These are phyloP conservation scores for Sorex maritimensis DNA, from an alignment of 2,797 vertebrate genomes.

Conservation along the genomic window DNA sequence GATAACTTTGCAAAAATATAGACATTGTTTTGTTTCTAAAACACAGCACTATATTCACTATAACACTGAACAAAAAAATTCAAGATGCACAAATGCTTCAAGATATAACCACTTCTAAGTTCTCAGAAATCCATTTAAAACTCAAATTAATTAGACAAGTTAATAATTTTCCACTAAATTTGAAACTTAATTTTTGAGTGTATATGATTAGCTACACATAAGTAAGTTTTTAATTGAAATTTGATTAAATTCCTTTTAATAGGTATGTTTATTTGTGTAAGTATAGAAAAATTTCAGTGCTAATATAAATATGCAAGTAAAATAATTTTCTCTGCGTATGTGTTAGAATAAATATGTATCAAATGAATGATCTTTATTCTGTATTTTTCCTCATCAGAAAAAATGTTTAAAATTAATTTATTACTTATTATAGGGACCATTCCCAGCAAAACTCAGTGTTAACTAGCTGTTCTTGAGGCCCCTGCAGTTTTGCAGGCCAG, in stretches of 20 bases:
- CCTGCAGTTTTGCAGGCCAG: too few relatives aligned
- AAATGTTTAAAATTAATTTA: neutral
- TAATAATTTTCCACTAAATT: neutral
- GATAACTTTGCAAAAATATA: neutral
- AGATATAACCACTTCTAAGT: neutral
- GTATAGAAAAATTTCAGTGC: neutral
- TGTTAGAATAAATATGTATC: neutral
- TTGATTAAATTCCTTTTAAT: conserved; percentile 4
- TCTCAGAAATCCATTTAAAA: conserved; percentile 41
- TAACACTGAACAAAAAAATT: neutral
- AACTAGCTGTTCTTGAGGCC: too few relatives aligned
- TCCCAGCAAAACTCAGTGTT: too few relatives aligned
- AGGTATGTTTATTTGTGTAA: neutral
- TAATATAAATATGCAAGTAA: neutral
- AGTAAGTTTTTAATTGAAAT: conserved; percentile 39
- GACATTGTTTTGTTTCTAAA: neutral
- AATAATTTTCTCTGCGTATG: neutral
- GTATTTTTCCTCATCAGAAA: conserved; percentile 2
- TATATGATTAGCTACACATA: conserved; percentile 10
- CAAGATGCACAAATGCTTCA: neutral
- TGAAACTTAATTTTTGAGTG: conserved; percentile 25
- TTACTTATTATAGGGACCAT: too few relatives aligned
- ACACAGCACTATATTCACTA: neutral
- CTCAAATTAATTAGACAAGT: neutral
- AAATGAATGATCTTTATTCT: conserved; percentile 27